Conservation (phyloP, 2,888 invertebrate species). For the Tyria jacobaeae region DNA sequence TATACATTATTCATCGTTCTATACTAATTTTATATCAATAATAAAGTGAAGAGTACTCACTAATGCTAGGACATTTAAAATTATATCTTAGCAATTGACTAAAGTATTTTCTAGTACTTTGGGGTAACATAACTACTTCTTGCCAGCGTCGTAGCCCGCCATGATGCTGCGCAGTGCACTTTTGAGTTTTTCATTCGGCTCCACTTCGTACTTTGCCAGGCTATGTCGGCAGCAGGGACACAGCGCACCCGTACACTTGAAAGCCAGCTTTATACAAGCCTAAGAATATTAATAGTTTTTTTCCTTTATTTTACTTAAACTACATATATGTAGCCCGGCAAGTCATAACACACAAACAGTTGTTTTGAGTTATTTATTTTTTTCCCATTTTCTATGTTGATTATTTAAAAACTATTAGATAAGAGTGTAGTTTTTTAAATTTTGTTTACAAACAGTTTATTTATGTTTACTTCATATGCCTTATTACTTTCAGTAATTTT, state of each 20-base stretch:
- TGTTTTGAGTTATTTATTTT: too few relatives aligned
- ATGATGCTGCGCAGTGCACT: slow-evolving; percentile 87
- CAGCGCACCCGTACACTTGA: slow-evolving; percentile 86
- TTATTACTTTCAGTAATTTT: too few relatives aligned
- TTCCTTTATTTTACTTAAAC: too few relatives aligned
- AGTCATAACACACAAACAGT: not conserved
- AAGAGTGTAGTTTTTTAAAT: too few relatives aligned
- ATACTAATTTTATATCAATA: too few relatives aligned
- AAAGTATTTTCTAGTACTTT: not conserved
- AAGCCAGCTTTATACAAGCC: slow-evolving; percentile 89
- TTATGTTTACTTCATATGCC: too few relatives aligned
- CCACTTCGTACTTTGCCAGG: slow-evolving; percentile 85
- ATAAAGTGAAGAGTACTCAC: not conserved
- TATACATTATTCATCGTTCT: too few relatives aligned
- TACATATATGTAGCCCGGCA: too few relatives aligned
- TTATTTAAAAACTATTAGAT: too few relatives aligned
- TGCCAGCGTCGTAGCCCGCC: slow-evolving; percentile 89
- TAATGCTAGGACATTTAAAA: too few relatives aligned
- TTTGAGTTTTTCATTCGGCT: slow-evolving; percentile 86
- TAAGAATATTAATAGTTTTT: slow-evolving; percentile 58
- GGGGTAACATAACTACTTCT: slow-evolving; percentile 50
- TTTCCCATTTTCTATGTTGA: too few relatives aligned
- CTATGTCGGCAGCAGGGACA: slow-evolving; percentile 91
- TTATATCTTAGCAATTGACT: not conserved
- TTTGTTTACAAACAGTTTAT: too few relatives aligned